Evolutionary conservation across 2,113 vertebrate genomes (phyloP).

Genomic region (Pygoscelis adeliae): DNA sequence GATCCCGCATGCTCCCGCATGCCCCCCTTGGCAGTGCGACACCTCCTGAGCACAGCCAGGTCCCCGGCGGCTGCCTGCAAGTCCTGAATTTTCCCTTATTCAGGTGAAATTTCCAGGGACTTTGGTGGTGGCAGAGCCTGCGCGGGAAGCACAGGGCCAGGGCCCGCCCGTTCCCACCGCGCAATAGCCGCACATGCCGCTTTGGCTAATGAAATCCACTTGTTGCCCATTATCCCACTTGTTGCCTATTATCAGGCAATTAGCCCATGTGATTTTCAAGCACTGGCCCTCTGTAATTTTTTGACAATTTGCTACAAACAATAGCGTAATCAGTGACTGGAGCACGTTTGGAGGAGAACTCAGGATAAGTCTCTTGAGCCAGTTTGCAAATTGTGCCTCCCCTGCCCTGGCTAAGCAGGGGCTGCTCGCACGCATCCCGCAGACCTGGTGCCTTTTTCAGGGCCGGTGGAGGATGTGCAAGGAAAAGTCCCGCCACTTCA

Average conservation of each 20-base stretch:
- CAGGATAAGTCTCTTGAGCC: background rate
- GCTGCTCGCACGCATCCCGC: accelerated
- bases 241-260: background rate
- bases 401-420: background rate
- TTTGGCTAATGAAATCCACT: background rate
- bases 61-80: background rate
- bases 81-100: background rate
- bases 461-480: background rate
- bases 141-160: background rate
- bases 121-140: background rate
- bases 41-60: background rate
- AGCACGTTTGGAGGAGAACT: background rate
- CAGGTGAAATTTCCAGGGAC: background rate
- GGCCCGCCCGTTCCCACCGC: background rate
- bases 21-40: background rate
- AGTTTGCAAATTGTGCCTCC: background rate
- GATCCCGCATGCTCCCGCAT: background rate
- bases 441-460: background rate
- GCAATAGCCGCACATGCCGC: accelerated
- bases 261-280: background rate
- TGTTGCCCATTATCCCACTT: background rate
- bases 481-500: background rate
- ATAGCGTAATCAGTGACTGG: background rate
- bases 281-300: background rate
- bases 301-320: background rate